These are phyloP conservation scores for Meteorus colon DNA, from an alignment of 2,888 invertebrate genomes.

Conservation along the genomic window DNA sequence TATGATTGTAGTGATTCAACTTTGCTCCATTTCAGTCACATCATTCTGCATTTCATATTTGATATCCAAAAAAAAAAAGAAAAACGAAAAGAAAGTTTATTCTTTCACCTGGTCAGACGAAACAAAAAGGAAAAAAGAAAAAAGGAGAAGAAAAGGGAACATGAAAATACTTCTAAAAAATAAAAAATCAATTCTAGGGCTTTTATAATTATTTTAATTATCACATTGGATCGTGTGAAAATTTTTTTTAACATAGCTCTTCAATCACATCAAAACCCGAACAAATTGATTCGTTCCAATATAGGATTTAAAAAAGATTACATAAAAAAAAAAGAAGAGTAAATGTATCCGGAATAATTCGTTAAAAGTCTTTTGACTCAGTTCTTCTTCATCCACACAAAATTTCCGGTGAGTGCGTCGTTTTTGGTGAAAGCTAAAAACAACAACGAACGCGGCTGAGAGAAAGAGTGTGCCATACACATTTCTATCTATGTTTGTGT, in stretches of 20 bases:
- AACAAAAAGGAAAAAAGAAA: too few relatives aligned
- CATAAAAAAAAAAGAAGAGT: neutral
- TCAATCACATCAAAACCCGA: too few relatives aligned
- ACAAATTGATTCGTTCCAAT: too few relatives aligned
- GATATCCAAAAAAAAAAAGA: slow-evolving; percentile 56
- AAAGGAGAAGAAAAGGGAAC: neutral
- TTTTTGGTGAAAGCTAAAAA: slow-evolving; percentile 65
- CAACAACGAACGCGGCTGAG: slow-evolving; percentile 3
- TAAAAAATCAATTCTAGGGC: too few relatives aligned
- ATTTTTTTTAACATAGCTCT: too few relatives aligned
- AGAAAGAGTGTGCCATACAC: slow-evolving; percentile 32
- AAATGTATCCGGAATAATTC: neutral
- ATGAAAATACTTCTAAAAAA: neutral
- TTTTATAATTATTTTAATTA: too few relatives aligned
- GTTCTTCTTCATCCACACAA: neutral
- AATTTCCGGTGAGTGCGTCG: slow-evolving; percentile 19
- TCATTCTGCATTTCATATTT: slow-evolving; percentile 36
- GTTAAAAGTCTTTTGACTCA: neutral
- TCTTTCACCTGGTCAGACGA: slow-evolving; percentile 19
- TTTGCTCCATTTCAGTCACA: slow-evolving; percentile 52
- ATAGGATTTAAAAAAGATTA: too few relatives aligned
- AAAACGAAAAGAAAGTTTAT: slow-evolving; percentile 65
- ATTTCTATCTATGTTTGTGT: neutral
- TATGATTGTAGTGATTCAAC: slow-evolving; percentile 60
- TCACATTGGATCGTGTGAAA: too few relatives aligned